Percentiles rank a stretch among this genome's conserved stretches.
Conservation (phyloP, 2,113 vertebrate species). For the Nicator chloris region DNA sequence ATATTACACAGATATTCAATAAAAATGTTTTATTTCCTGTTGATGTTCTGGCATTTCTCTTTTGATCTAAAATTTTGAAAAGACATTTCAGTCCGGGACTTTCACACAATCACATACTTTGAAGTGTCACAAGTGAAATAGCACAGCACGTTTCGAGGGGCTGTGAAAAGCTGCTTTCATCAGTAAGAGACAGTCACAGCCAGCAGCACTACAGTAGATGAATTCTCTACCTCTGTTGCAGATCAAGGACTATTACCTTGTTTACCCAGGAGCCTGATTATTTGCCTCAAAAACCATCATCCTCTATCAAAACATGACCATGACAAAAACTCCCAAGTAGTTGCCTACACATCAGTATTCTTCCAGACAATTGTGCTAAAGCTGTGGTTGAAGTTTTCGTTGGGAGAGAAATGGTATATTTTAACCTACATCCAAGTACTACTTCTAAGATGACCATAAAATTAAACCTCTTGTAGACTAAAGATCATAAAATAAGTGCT, state of each 20-base stretch:
- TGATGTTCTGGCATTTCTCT: slow-evolving; percentile 79
- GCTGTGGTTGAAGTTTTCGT: background rate
- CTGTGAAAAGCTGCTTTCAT: background rate
- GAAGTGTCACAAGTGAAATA: background rate
- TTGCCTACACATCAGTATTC: background rate
- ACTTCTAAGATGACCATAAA: background rate
- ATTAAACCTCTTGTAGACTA: background rate
- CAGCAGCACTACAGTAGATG: background rate
- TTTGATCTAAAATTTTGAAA: slow-evolving; percentile 21
- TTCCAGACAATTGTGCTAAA: background rate
- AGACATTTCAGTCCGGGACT: background rate
- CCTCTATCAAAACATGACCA: background rate
- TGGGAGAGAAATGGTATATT: background rate
- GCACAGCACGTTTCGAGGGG: background rate
- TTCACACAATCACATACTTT: background rate
- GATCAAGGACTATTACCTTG: background rate
- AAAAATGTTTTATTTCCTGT: slow-evolving; percentile 99
- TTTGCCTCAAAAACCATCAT: background rate
- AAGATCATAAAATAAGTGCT: background rate
- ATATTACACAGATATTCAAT: slow-evolving; percentile 97
- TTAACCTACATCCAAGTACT: background rate
- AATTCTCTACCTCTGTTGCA: background rate
- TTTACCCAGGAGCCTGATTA: background rate
- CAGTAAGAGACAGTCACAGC: background rate
- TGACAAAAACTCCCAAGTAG: background rate